Base-by-base conservation (phyloP, 2,888 invertebrate genomes). In the Alcis repandata region DNA sequence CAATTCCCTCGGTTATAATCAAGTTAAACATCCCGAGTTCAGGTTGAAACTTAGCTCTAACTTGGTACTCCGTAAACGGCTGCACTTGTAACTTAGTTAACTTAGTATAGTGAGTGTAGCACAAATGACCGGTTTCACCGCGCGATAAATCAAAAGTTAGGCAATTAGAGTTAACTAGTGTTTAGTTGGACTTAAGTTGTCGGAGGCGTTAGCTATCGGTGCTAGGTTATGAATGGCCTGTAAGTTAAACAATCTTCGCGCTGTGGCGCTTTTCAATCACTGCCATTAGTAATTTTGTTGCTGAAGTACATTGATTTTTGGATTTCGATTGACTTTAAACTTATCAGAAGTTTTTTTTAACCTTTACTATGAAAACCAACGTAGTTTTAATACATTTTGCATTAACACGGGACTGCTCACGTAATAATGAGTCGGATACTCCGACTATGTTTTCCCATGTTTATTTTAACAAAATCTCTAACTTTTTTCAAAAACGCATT, bases 131-230 rank as follows among this genome's bases (percentile, higher is more conserved):
- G 66, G 70, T 71, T 71, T 54, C 71, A 73, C 73, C 69, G 64
- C 67, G 68, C 66, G 41, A 70, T 71, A 71, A 73, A 73, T 73
- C 73, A 73, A 51, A 73, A 73, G 69, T 73, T 73, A 63, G 53
- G 68, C 71, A 71, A 73, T 73, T 73, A 73, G 71, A 69, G 59
- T 67, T 69, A 71, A 71, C 68, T 70, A 63, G 67, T 70, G 73
- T 69, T 69, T 68, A 68, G 71, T 63, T 57, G 65, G 65, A 63
- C 49, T 67, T 54, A 59, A 56, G 63, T 64, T 40, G 66, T 63
- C 40, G 66, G 62, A 63, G 52, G 48, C 41, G 60, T 59, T 27
- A 22, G 58, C 38, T 56, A 51, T 48, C 62, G 57, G 61, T 41
- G 59, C 38, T 17, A 20, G 33, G 22, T 61, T 45, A 54, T 59